Evolutionary conservation across 1,140 invertebrate species (phyloP), one percentile per base, ranked within the genome.

Genomic region (Holotrichia oblita): DNA sequence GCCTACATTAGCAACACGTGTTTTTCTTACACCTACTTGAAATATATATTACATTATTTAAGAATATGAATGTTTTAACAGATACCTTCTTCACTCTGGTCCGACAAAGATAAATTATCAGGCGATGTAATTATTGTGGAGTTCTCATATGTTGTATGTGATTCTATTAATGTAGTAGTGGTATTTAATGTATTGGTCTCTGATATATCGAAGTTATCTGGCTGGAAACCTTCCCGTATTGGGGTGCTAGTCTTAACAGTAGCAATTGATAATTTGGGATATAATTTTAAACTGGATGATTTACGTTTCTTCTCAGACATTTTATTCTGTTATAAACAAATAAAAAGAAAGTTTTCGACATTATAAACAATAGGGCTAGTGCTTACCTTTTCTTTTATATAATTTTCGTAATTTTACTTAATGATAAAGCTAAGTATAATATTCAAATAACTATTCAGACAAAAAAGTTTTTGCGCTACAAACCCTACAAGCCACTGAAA

Each of bases 221-320:
- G 0, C 22, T 10, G 8, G 24, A 69, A 69, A 69, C 8, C 22
- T 9, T 34, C 27, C 22, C 61, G 17, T 69, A 69, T 69, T 27
- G 61, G 61, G 9, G 61, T 69, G 22, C 61, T 69, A 14, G 61
- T 69, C 9, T 17, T 34, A 27, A 69, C 59, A 61, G n/a, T 34
- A 27, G 7, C 9, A 22, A 20, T 69, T 69, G 61, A 69, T 27
- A 69, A 22, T 27, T 27, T 27, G 2, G 61, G 61, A 69, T 69
- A 69, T 27, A 34, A 7, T 27, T 69, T 69, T 12, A 17, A 48
- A 48, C 10, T 48, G n/a, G 22, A 22, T 22, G 59, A 69, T 27
- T 69, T 69, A 12, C 61, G 48, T 55, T 55, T 55, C 14, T 34
- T 34, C 4, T 34, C 27, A 34, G 27, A 1, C 27, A 34, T 34